Evolutionary conservation across 2,888 invertebrate species (phyloP).

Genomic region (Amiota minor): DNA sequence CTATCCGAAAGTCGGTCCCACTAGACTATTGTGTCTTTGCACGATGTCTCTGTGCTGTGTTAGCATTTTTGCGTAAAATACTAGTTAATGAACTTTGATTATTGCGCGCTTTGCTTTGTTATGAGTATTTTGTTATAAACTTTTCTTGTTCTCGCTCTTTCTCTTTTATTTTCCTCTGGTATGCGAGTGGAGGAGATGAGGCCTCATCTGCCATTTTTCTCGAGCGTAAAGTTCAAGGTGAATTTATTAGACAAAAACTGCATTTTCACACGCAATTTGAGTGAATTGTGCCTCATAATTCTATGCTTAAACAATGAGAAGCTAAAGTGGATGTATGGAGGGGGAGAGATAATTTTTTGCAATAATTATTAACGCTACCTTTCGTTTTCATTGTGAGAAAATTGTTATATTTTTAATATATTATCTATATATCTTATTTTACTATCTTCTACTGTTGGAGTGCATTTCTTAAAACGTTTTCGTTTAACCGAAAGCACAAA

Average conservation of each 20-base stretch:
- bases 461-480: not conserved
- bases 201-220: not conserved
- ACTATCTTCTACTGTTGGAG: too few species aligned
- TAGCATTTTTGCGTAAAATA: conserved; percentile 5
- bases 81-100: conserved; percentile 15
- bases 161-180: not conserved
- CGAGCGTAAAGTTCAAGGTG: conserved; percentile 66
- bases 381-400: conserved; percentile 46
- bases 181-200: not conserved
- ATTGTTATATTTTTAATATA: conserved; percentile 19
- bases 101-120: too few species aligned
- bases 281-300: not conserved
- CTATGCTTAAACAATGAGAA: too few species aligned
- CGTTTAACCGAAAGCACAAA: conserved; percentile 42
- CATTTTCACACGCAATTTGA: conserved; percentile 63
- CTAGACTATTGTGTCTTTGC: too few species aligned
- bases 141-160: conserved; percentile 13
- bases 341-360: not conserved
- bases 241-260: conserved; percentile 48
- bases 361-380: conserved; percentile 51
- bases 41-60: too few species aligned
- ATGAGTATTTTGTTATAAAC: not conserved
- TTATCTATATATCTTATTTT: not conserved
- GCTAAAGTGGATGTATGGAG: too few species aligned
- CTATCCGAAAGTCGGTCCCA: too few species aligned